Conservation (phyloP, 2,888 invertebrate species). For the Spodoptera picta region DNA sequence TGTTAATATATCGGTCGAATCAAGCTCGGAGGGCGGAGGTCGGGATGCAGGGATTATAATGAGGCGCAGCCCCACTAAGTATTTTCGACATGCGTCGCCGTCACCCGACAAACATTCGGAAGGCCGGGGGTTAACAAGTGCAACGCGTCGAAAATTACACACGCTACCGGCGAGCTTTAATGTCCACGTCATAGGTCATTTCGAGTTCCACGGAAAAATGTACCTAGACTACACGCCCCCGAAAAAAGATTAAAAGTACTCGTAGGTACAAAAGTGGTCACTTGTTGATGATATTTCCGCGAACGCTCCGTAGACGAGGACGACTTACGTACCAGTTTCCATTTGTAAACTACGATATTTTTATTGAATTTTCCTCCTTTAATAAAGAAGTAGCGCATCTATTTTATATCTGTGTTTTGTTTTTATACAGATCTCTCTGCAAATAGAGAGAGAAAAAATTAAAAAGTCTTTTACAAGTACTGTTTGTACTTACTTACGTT, state of each 20-base stretch:
- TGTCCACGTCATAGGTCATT: conserved; percentile 66
- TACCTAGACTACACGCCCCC: conserved; percentile 24
- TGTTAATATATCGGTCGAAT: conserved; percentile 87
- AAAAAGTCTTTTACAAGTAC: conserved; percentile 10
- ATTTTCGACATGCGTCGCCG: conserved; percentile 88
- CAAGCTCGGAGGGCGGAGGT: conserved; percentile 69
- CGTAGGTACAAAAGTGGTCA: conserved; percentile 7
- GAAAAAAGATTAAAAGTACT: conserved; percentile 11
- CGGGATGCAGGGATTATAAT: conserved; percentile 85
- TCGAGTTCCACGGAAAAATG: conserved; percentile 36
- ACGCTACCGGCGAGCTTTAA: conserved; percentile 69
- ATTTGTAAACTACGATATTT: too few species aligned
- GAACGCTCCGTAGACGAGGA: too few species aligned
- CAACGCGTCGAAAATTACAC: conserved; percentile 76
- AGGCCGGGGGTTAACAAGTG: conserved; percentile 77
- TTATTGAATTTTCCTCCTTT: too few species aligned
- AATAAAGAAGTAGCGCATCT: too few species aligned
- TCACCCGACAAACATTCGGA: conserved; percentile 86
- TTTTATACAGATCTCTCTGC: conserved; percentile 1
- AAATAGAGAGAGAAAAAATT: conserved; percentile 11
- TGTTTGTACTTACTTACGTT: conserved; percentile 2
- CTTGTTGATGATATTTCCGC: conserved; percentile 1
- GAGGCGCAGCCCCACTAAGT: conserved; percentile 87
- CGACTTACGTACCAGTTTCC: too few species aligned
- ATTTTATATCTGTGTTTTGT: not conserved